Base-by-base conservation (phyloP, 2,888 invertebrate species). In the Spisula subtruncata region DNA sequence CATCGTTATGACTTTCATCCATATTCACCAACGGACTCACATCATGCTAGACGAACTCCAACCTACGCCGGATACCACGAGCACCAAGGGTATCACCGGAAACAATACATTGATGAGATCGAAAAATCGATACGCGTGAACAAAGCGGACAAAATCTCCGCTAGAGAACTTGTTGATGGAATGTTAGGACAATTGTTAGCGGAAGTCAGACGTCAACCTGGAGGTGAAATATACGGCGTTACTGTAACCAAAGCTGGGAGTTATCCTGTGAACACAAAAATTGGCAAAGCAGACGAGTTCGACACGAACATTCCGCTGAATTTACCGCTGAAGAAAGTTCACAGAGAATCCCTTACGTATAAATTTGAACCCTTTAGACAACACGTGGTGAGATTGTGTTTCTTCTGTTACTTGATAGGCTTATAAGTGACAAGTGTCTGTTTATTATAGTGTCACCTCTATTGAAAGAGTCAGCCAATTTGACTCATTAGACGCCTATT, bases 231-330 rank as follows among this genome's bases (percentile, higher is more conserved):
- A 0, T 91, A 85, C 41, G 60, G 81, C 12, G 83, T 87, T 0
- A 79, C 71, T 56, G n/a, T 87, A 12, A n/a, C 41, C 0, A 87
- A 83, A 83, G 89, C 91, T 1, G 91, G 91, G 16, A 91, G 91
- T 66, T 25, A 66, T 51, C 89, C 91, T 2, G 87, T 87, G 0
- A 89, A 89, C 12, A 86, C 89, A 1, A 91, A 91, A 80, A 91
- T 91, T 16, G 89, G 91, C 0, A 91, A 87, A 60, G 87, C 91
- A 25, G 89, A 91, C 41, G 91, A 91, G 83, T 91, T 91, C 71
- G 91, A 91, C 48, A 89, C 83, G 8, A 91, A 89, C 71, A 89
- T 89, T 18, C 80, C 82, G 29, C 41, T 91, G 60, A 89, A 89
- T 60, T 54, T 89, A 14, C 32, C 41, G 18, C 71, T 84, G 1